Conservation (phyloP, 2,888 invertebrate genomes). For the Acrocera orbiculus region DNA sequence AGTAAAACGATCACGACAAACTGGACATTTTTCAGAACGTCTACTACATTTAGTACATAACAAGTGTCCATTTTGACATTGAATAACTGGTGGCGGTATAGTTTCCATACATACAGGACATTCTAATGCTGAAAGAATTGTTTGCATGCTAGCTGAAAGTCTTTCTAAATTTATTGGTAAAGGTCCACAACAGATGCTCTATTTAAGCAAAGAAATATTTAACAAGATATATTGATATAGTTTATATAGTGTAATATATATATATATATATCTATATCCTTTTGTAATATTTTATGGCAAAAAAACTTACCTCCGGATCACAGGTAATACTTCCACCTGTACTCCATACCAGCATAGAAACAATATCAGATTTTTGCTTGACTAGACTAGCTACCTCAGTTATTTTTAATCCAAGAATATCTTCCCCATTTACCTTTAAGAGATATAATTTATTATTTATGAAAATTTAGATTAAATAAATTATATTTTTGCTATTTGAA, state of each 20-base stretch:
- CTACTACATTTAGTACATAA: slow-evolving; percentile 42
- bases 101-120: slow-evolving; percentile 48
- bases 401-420: slow-evolving; percentile 35
- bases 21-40: slow-evolving; percentile 41
- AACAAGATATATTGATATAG: neutral
- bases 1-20: slow-evolving; percentile 39
- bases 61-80: slow-evolving; percentile 48
- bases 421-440: slow-evolving; percentile 40
- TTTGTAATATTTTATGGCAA: slow-evolving; percentile 1
- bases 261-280: neutral
- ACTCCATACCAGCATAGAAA: slow-evolving; percentile 35
- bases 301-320: slow-evolving; percentile 31
- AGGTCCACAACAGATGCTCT: slow-evolving; percentile 37
- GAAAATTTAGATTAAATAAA: too few relatives aligned
- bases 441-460: too few relatives aligned
- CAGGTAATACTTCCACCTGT: slow-evolving; percentile 32
- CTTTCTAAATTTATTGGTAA: slow-evolving; percentile 37
- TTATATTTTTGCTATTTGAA: too few relatives aligned
- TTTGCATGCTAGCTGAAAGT: slow-evolving; percentile 34
- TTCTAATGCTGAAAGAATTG: slow-evolving; percentile 37
- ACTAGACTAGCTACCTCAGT: slow-evolving; percentile 36
- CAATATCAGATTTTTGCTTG: slow-evolving; percentile 28
- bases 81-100: slow-evolving; percentile 41
- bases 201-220: neutral
- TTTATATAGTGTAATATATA: neutral